phyloP scores from a whole-genome alignment of 2,888 invertebrate genomes.

The Dynastes hyllus region DNA sequence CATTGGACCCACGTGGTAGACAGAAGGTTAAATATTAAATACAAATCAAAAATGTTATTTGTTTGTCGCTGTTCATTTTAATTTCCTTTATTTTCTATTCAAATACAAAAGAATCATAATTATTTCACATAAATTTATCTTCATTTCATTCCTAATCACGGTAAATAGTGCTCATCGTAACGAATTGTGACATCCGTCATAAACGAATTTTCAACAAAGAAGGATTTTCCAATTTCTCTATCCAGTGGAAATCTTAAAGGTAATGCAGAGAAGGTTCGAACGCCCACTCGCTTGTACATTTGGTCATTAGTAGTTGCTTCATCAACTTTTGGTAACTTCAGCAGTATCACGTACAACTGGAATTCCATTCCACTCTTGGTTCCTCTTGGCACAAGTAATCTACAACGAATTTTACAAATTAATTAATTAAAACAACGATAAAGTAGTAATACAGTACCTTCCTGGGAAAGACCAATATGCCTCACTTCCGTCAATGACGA shows the following conservation, averaged over 20 bases:
- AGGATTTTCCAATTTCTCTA: slow-evolving; percentile 77
- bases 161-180: slow-evolving; percentile 68
- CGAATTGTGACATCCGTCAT: slow-evolving; percentile 79
- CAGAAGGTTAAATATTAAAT: too few relatives aligned
- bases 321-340: slow-evolving; percentile 62
- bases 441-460: slow-evolving; percentile 59
- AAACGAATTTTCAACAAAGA: slow-evolving; percentile 77
- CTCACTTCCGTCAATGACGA: slow-evolving; percentile 74
- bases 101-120: too few relatives aligned
- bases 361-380: slow-evolving; percentile 76
- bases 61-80: too few relatives aligned
- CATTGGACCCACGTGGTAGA: too few relatives aligned
- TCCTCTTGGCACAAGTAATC: slow-evolving; percentile 81
- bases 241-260: slow-evolving; percentile 85
- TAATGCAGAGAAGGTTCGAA: slow-evolving; percentile 70
- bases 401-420: slow-evolving; percentile 40
- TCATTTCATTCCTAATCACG: too few relatives aligned
- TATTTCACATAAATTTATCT: too few relatives aligned
- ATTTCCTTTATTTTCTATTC: too few relatives aligned
- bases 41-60: too few relatives aligned
- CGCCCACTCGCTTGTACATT: slow-evolving; percentile 51
- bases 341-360: slow-evolving; percentile 72
- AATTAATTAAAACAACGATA: too few relatives aligned
- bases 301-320: slow-evolving; percentile 7
- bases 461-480: slow-evolving; percentile 81